Base-by-base conservation (phyloP, 2,888 invertebrate genomes). In the Scrobipalpa costella region DNA sequence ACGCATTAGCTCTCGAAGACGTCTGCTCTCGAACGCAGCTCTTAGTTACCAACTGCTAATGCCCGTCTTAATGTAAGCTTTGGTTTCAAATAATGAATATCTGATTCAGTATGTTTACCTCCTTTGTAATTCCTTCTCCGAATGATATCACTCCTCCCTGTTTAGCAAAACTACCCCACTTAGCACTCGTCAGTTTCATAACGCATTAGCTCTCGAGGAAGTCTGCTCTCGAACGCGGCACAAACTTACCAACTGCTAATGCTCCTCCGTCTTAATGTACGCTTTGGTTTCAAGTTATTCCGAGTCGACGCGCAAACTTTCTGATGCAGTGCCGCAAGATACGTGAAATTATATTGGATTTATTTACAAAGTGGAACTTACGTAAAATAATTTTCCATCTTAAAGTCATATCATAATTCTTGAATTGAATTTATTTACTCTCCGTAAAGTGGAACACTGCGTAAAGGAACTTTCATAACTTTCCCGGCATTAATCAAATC, bases 241-340 rank as follows among this genome's bases (percentile, higher is more conserved):
- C 13, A 13, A 6, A 1, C 13, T 40, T 40, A 11, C 13, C 13
- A 11, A 2, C n/a, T 13, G 13, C 40, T 40, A 40, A 40, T 40
- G 40, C 40, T 40, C 40, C n/a, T 40, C n/a, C 40, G 40, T n/a
- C 13, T 40, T 40, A n/a, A n/a, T n/a, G n/a, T n/a, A n/a, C n/a
- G n/a, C n/a, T n/a, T n/a, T n/a, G n/a, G n/a, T n/a, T n/a, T 13
- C 11, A 40, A 40, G 40, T 40, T 13, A 40, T 40, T 40, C 13
- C 13, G 40, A 11, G 40, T 13, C 40, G 40, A 40, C 13, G n/a
- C 6, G 11, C 1, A 3, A 40, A 40, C 13, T 40, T 40, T 40
- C 13, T 13, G 40, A 11, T 13, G 13, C 40, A 13, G 11, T 40
- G n/a, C 40, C 40, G 40, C 40, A 40, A 13, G 40, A n/a, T 40